Evolutionary conservation across 2,113 vertebrate genomes (phyloP).

Genomic region (Peromyscus californicus): DNA sequence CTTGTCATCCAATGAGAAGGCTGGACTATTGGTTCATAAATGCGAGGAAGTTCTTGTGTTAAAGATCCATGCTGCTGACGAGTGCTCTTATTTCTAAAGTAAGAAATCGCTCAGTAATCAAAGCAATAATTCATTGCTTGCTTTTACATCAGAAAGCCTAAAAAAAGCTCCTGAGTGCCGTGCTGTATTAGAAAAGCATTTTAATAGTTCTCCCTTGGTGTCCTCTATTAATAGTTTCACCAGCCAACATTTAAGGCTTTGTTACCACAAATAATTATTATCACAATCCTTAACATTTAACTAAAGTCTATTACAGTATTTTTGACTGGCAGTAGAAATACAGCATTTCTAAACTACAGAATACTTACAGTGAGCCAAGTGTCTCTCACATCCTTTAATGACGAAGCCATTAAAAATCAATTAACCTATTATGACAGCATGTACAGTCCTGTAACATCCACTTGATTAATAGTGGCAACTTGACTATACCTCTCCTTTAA

Average conservation of each 20-base stretch:
- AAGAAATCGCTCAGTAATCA: slow-evolving; percentile 23
- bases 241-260: slow-evolving; percentile 8
- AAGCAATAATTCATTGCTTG: slow-evolving; percentile 7
- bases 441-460: background rate
- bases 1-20: background rate
- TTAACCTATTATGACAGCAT: slow-evolving; percentile 9
- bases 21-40: background rate
- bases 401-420: background rate
- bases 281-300: slow-evolving; percentile 29
- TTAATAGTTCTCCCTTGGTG: background rate
- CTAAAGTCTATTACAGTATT: background rate
- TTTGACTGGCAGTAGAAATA: background rate
- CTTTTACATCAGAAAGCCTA: slow-evolving; percentile 48
- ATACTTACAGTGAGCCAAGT: slow-evolving; percentile 32
- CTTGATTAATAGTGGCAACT: background rate
- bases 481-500: background rate
- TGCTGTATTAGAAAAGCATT: background rate
- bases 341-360: slow-evolving; percentile 16
- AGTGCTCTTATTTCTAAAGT: slow-evolving; percentile 46
- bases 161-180: slow-evolving; percentile 36
- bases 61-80: background rate
- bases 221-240: background rate
- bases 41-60: background rate
- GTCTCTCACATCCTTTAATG: background rate
- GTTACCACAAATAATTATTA: slow-evolving; percentile 49